Evolutionary conservation across 2,888 invertebrate genomes (phyloP), one percentile per base, ranked within the genome.

Genomic region (Philaethria dido): DNA sequence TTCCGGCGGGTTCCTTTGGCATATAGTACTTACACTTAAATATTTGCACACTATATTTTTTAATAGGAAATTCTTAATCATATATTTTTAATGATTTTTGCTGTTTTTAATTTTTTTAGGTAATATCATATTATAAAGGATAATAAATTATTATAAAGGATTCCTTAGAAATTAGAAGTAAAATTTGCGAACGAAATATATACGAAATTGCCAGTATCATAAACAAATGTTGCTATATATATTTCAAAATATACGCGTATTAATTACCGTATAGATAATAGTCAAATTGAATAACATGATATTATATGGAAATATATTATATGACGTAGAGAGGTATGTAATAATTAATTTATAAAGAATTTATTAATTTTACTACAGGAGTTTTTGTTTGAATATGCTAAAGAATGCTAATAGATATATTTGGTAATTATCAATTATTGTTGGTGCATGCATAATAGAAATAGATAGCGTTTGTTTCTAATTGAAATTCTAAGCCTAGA

Each of bases 21-120:
- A 61, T 45, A 36, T 62, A 62, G 44, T 52, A 54, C 60, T 57
- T 57, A 61, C 52, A 60, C 33, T n/a, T 64, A 57, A 59, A 29
- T 52, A 44, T 60, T 60, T 65, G 64, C 64, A 64, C 64, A 11
- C 0, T 59, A 25, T 59, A 16, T 33, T 60, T 45, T 47, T 25
- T 57, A 36, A 33, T 54, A 36, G 16, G 25, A 42, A 39, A 45
- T 1, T 16, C 18, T 57, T 57, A 14, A 20, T 14, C 2, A n/a
- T 25, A 22, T 48, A 48, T 14, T 8, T 25, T 25, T 8, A 48
- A 48, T n/a, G 2, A 20, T 14, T 48, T 18, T 8, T 25, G n/a
- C 6, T 1, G 48, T 3, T 9, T 54, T 54, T 33, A 3, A 54
- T 33, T 33, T 18, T 13, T 33, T 18, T 16, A 3, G 22, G 4